Conservation (phyloP, 2,113 vertebrate species). For the Brienomyrus brachyistius region DNA sequence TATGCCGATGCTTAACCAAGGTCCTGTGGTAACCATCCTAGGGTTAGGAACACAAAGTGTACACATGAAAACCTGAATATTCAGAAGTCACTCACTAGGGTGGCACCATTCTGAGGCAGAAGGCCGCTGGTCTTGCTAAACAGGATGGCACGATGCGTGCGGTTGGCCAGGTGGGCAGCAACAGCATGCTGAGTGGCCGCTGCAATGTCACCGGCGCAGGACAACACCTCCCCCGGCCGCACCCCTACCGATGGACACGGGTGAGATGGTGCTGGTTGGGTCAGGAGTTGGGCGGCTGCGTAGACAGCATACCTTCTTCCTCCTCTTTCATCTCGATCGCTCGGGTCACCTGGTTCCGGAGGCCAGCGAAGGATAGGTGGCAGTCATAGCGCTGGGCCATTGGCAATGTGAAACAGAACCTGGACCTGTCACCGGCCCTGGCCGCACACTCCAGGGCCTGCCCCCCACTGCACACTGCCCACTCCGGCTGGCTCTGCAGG, state of each 20-base stretch:
- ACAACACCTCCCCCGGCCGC: conserved; percentile 66
- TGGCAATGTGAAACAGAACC: conserved; percentile 61
- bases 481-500: conserved; percentile 70
- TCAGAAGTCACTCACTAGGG: conserved; percentile 66
- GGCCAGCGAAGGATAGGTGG: conserved; percentile 84
- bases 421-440: conserved; percentile 55
- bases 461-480: conserved; percentile 74
- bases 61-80: neutral
- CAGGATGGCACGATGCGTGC: conserved; percentile 79
- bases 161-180: conserved; percentile 69
- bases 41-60: neutral
- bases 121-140: conserved; percentile 73
- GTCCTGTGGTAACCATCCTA: neutral
- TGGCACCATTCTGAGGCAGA: conserved; percentile 54
- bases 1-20: neutral
- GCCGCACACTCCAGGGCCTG: conserved; percentile 82
- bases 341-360: conserved; percentile 59
- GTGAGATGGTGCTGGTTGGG: neutral
- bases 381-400: conserved; percentile 72
- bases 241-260: conserved; percentile 59
- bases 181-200: conserved; percentile 73
- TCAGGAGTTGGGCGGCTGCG: neutral
- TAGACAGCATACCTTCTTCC: conserved; percentile 71
- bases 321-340: conserved; percentile 67
- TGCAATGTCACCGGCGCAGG: conserved; percentile 77